Evolutionary conservation across 2,888 invertebrate species (phyloP).

Genomic region (Trichopoda pennipes): DNA sequence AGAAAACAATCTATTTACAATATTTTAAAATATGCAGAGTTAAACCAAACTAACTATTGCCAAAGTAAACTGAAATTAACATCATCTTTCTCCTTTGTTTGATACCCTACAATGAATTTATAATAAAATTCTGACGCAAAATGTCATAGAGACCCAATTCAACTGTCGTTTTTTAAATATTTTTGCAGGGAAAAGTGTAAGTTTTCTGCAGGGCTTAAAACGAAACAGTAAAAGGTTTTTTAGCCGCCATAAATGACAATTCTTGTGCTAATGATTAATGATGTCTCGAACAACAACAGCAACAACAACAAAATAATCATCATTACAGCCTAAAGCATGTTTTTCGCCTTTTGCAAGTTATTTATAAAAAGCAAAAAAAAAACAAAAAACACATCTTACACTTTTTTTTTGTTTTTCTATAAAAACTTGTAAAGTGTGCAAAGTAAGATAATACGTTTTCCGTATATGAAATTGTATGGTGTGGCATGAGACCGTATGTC

Average conservation of each 20-base stretch:
- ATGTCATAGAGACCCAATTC: slow-evolving; percentile 42
- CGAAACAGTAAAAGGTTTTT: slow-evolving; percentile 51
- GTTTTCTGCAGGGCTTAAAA: slow-evolving; percentile 12
- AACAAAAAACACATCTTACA: slow-evolving; percentile 24
- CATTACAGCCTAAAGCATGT: slow-evolving; percentile 45
- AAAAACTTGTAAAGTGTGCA: slow-evolving; percentile 42
- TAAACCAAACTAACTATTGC: slow-evolving; percentile 2
- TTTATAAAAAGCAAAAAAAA: neutral
- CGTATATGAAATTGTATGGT: slow-evolving; percentile 8
- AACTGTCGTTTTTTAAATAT: slow-evolving; percentile 28
- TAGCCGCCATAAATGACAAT: slow-evolving; percentile 61
- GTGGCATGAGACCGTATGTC: slow-evolving; percentile 21
- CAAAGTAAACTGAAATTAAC: neutral
- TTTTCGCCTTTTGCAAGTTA: slow-evolving; percentile 12
- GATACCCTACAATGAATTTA: neutral
- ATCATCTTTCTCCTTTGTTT: slow-evolving; percentile 42
- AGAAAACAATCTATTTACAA: slow-evolving; percentile 39
- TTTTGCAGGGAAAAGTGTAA: slow-evolving; percentile 16
- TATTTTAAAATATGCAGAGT: neutral
- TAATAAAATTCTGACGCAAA: slow-evolving; percentile 34
- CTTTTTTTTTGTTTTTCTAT: slow-evolving; percentile 29
- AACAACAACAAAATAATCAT: slow-evolving; percentile 22
- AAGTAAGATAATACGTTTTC: slow-evolving; percentile 5
- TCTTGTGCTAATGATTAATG: slow-evolving; percentile 67
- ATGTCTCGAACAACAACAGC: slow-evolving; percentile 42